Conservation (phyloP, 2,113 vertebrate species). For the Dasypus novemcinctus region DNA sequence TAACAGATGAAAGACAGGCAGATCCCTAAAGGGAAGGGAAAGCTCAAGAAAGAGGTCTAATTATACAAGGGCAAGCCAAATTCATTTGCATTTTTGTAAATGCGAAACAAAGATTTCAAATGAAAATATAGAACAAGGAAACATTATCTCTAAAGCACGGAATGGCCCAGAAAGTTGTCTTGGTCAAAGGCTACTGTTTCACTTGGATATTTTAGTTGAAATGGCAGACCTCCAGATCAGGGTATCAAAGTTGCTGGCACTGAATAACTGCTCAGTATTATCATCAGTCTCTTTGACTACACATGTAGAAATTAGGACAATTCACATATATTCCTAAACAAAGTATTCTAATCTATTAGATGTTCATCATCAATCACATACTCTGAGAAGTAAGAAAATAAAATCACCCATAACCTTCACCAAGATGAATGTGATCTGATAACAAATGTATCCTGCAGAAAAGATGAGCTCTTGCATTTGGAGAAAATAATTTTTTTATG, state of each 20-base stretch:
- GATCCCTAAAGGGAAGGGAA: neutral
- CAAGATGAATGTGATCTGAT: neutral
- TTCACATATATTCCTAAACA: neutral
- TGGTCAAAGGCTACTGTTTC: neutral
- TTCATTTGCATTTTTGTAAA: neutral
- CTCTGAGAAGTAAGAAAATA: neutral
- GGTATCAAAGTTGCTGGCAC: neutral
- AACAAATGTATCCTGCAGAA: neutral
- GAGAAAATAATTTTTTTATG: slow-evolving; percentile 30
- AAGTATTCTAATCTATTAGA: neutral
- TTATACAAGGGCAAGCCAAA: neutral
- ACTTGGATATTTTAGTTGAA: slow-evolving; percentile 26
- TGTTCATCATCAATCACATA: neutral
- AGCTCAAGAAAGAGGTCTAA: neutral
- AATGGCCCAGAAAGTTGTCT: neutral
- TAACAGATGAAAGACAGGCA: neutral
- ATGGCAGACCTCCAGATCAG: neutral
- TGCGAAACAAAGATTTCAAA: slow-evolving; percentile 11
- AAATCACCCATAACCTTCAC: neutral
- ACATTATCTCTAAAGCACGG: neutral
- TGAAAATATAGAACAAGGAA: neutral
- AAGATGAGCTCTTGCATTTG: neutral
- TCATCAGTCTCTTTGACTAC: neutral
- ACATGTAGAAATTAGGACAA: neutral
- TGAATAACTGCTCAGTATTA: neutral